phyloP scores from a whole-genome alignment of 1,140 invertebrate genomes.

The Brachystomella parvula region DNA sequence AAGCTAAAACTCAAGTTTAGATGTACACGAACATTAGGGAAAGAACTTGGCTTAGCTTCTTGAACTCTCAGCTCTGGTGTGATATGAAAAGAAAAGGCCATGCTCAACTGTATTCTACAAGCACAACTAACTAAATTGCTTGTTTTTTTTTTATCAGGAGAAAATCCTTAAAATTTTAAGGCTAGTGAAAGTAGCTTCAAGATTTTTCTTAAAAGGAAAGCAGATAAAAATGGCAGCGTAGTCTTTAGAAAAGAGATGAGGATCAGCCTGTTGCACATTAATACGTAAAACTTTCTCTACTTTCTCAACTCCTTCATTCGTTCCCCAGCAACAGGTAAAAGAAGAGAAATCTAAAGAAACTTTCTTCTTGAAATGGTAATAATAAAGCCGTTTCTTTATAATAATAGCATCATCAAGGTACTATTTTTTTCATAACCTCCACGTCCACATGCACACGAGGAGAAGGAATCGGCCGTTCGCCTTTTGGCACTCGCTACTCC shows the following conservation, averaged over 20 bases:
- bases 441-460: background rate
- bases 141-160: background rate
- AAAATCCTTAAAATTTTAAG: background rate
- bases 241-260: background rate
- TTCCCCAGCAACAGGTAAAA: constrained; percentile 1
- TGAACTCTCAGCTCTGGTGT: no score
- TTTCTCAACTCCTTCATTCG: background rate
- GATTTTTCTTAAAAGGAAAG: background rate
- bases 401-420: background rate
- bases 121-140: background rate
- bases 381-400: constrained; percentile 3
- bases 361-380: background rate
- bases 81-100: no score
- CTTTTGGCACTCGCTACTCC: no score
- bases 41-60: no score
- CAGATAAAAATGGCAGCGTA: background rate
- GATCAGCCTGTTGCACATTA: constrained; percentile 6
- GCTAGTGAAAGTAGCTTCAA: background rate
- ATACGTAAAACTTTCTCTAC: background rate
- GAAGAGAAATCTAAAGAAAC: background rate
- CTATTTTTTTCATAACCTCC: no score
- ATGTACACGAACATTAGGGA: no score
- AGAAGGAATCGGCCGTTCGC: background rate
- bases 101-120: background rate
- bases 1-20: no score